Percentiles rank a stretch among this genome's conserved stretches.
These are phyloP conservation scores for Dasypogon diadema DNA, from an alignment of 2,888 invertebrate species.

Conservation along the genomic window DNA sequence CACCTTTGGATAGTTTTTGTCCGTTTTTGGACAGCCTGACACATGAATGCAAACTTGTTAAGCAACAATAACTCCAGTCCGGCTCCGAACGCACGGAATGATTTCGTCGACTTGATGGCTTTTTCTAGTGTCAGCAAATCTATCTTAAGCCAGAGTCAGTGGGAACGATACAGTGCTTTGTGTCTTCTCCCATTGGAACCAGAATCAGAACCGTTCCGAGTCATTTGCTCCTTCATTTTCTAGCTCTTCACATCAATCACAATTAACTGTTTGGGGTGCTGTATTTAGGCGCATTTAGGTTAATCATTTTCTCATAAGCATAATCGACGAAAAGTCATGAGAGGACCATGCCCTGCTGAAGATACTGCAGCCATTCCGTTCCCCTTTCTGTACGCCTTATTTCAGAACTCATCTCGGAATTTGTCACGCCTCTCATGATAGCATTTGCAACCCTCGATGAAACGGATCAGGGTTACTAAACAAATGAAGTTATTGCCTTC, in stretches of 20 bases:
- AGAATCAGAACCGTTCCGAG: conserved; percentile 12
- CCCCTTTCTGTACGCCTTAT: conserved; percentile 3
- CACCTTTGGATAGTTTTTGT: conserved; percentile 27
- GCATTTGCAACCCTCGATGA: conserved; percentile 18
- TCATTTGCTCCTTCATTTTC: conserved; percentile 27
- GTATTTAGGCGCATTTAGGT: conserved; percentile 49
- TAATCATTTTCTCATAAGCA: conserved; percentile 55
- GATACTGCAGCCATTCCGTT: conserved; percentile 9
- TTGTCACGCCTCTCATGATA: conserved; percentile 52
- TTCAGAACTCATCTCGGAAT: conserved; percentile 26
- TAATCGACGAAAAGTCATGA: conserved; percentile 10
- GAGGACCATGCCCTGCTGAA: conserved; percentile 6
- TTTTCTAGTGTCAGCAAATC: conserved; percentile 1
- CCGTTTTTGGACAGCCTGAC: conserved; percentile 13
- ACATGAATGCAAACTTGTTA: conserved; percentile 44
- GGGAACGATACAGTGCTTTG: not conserved
- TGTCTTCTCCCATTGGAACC: not conserved
- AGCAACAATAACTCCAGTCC: conserved; percentile 13
- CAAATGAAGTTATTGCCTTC: conserved; percentile 39
- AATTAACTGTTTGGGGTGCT: conserved; percentile 52
- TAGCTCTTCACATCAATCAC: conserved; percentile 53
- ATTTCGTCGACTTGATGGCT: conserved; percentile 8
- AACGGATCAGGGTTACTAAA: conserved; percentile 9
- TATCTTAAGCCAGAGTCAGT: not conserved
- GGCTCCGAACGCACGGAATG: not conserved